Evolutionary conservation across 2,113 vertebrate species (phyloP).

Genomic region (Chaenogobius annularis): DNA sequence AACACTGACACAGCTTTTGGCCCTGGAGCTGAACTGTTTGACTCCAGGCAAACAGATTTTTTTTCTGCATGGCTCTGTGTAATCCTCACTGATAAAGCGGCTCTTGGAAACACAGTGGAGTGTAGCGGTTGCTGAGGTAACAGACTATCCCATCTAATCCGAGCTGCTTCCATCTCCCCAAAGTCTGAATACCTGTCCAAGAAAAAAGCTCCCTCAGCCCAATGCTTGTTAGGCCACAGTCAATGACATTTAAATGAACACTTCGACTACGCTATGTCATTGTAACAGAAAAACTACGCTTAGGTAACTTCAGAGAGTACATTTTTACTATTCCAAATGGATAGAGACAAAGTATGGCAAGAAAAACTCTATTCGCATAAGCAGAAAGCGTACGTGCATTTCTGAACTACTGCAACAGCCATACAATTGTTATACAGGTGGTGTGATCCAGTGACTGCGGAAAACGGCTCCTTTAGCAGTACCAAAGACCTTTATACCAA

Average conservation of each 20-base stretch:
- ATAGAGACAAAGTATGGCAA: background rate
- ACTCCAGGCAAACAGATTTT: slow-evolving; percentile 52
- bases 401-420: no score
- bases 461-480: no score
- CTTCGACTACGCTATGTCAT: slow-evolving; percentile 14
- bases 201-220: slow-evolving; percentile 48
- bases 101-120: slow-evolving; percentile 57
- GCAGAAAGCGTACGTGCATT: no score
- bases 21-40: slow-evolving; percentile 56
- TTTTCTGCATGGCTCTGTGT: slow-evolving; percentile 26
- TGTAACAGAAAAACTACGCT: slow-evolving; percentile 14
- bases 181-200: slow-evolving; percentile 60
- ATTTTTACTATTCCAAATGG: background rate
- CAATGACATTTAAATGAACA: slow-evolving; percentile 43
- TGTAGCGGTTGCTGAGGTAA: slow-evolving; percentile 69
- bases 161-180: slow-evolving; percentile 61
- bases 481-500: no score
- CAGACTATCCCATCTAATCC: slow-evolving; percentile 71
- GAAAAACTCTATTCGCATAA: no score
- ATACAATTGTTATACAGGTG: no score
- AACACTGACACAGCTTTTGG: slow-evolving; percentile 58
- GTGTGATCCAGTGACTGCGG: no score
- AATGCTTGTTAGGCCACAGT: slow-evolving; percentile 51
- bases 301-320: background rate
- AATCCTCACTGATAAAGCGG: slow-evolving; percentile 70